These are phyloP conservation scores for Vulpes lagopus DNA, from an alignment of 2,113 vertebrate species.

Conservation along the genomic window DNA sequence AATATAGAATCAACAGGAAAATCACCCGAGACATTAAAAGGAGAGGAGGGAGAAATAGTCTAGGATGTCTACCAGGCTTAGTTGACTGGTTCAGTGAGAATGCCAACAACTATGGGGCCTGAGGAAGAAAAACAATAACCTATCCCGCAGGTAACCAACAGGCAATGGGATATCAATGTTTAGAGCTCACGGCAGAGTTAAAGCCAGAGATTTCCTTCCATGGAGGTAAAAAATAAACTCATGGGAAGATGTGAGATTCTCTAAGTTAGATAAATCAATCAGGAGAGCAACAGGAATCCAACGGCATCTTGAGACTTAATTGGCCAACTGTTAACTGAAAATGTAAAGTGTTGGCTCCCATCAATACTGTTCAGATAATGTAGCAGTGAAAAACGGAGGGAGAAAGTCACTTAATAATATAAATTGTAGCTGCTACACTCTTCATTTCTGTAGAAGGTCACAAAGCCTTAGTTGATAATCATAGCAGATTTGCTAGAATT, in stretches of 20 bases:
- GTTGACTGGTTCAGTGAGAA: background rate
- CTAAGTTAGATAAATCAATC: background rate
- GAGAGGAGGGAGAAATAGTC: background rate
- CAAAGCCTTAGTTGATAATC: background rate
- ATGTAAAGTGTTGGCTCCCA: background rate
- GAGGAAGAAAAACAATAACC: background rate
- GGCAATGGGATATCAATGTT: background rate
- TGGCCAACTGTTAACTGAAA: background rate
- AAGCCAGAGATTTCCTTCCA: background rate
- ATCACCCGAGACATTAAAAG: background rate
- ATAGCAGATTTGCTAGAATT: background rate
- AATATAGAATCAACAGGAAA: background rate
- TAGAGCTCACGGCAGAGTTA: background rate
- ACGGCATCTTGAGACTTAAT: background rate
- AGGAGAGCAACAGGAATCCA: background rate
- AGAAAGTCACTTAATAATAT: background rate
- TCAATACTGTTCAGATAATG: background rate
- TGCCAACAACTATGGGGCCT: background rate
- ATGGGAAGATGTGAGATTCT: background rate
- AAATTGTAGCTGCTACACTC: background rate
- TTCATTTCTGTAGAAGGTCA: background rate
- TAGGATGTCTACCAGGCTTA: background rate
- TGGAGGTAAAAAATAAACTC: background rate
- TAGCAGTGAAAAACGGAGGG: background rate
- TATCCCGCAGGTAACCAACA: background rate